Conservation (phyloP, 1,140 invertebrate genomes). For the Lepidotrigona ventralis region DNA sequence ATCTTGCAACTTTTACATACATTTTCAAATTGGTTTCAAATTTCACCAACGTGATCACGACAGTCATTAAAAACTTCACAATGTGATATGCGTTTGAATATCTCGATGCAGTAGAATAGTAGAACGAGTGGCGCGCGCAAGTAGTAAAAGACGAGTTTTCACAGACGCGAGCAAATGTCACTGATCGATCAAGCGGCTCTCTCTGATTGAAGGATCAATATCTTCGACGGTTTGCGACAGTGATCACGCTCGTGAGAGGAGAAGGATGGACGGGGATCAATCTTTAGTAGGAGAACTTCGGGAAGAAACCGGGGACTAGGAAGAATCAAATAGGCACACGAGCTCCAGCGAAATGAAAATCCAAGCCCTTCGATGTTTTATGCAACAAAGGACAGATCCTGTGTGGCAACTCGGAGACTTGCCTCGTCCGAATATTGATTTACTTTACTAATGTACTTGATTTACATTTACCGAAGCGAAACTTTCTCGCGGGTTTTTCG, state of each 20-base stretch:
- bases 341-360: not conserved
- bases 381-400: slow-evolving; percentile 3
- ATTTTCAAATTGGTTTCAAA: too few relatives aligned
- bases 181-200: not conserved
- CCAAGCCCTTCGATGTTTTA: not conserved
- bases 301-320: not conserved
- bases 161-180: not conserved
- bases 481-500: not conserved
- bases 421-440: not conserved
- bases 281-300: not conserved
- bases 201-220: not conserved
- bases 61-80: too few relatives aligned
- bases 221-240: not conserved
- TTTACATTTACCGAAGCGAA: too few relatives aligned
- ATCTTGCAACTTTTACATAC: too few relatives aligned
- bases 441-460: too few relatives aligned
- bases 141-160: not conserved
- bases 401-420: not conserved
- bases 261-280: not conserved
- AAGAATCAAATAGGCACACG: not conserved
- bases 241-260: not conserved
- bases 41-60: too few relatives aligned
- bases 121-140: not conserved
- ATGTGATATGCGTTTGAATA: too few relatives aligned
- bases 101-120: not conserved